Evolutionary conservation across 1,140 invertebrate species (phyloP).

Genomic region (Lepidurus couesii): DNA sequence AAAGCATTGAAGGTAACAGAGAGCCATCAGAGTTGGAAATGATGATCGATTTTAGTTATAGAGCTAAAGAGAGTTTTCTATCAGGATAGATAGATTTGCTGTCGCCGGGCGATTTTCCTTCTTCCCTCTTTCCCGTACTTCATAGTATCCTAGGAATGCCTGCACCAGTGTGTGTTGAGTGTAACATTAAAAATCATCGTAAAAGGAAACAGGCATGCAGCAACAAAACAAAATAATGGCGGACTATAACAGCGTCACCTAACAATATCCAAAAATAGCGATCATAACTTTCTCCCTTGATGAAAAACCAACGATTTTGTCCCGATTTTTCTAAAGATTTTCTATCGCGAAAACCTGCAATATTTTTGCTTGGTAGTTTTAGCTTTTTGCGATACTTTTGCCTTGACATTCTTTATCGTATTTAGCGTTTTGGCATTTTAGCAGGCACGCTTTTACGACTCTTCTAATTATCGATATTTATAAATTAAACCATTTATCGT

Average conservation of each 20-base stretch:
- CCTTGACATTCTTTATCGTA: too few relatives aligned
- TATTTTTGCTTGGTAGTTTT: too few relatives aligned
- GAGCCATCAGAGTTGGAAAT: neutral
- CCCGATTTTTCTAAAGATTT: neutral
- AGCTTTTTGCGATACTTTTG: too few relatives aligned
- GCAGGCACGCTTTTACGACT: too few relatives aligned
- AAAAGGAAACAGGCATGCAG: neutral
- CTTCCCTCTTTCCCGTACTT: neutral
- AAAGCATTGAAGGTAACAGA: neutral
- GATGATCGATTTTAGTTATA: neutral
- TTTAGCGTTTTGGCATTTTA: too few relatives aligned
- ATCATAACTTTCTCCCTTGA: neutral
- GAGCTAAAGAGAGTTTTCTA: slow-evolving; percentile 3
- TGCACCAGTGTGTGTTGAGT: neutral
- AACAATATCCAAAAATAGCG: neutral
- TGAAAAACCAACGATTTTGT: neutral
- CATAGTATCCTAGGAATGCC: neutral
- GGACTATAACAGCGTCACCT: neutral
- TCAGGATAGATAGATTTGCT: neutral
- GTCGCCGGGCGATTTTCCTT: neutral
- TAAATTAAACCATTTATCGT: too few relatives aligned
- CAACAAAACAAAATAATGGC: neutral
- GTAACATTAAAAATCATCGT: neutral
- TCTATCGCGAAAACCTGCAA: neutral
- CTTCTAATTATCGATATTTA: too few relatives aligned